Conservation (phyloP, 2,113 vertebrate species). For the Prionailurus viverrinus region DNA sequence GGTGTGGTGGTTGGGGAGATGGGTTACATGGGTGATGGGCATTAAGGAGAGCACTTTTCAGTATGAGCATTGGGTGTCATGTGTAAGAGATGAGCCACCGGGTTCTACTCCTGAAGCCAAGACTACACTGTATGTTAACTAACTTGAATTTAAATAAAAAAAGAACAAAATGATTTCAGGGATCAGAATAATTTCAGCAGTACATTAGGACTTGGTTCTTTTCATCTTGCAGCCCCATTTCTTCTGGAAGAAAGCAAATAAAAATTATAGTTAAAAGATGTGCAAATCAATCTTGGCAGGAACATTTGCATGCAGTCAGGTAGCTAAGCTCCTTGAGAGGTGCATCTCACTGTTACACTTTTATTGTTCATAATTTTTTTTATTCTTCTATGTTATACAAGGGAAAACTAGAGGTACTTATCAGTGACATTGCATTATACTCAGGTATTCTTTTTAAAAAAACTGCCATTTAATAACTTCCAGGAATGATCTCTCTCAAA, state of each 20-base stretch:
- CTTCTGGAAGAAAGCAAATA: conserved; percentile 30
- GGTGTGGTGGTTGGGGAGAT: no score
- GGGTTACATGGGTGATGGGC: no score
- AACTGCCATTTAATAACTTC: conserved; percentile 68
- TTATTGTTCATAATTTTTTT: conserved; percentile 2
- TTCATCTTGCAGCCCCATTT: background rate
- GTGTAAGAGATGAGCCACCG: no score
- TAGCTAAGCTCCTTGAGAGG: background rate
- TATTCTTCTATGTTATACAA: conserved; percentile 66
- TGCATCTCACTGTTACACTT: background rate
- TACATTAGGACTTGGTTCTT: background rate
- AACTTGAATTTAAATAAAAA: no score
- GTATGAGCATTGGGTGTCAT: no score
- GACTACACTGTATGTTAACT: no score
- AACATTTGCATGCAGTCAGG: background rate
- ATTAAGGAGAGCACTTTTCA: no score
- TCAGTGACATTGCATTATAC: conserved; percentile 55
- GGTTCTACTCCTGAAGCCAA: no score
- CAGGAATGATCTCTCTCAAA: conserved; percentile 64
- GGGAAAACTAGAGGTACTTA: conserved; percentile 46
- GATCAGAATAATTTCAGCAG: background rate
- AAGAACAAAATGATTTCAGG: background rate
- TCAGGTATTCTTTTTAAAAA: conserved; percentile 55
- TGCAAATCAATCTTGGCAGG: background rate
- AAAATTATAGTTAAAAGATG: background rate